These are phyloP conservation scores for Amblyopsis hoosieri DNA, from an alignment of 2,797 vertebrate genomes.

Conservation along the genomic window DNA sequence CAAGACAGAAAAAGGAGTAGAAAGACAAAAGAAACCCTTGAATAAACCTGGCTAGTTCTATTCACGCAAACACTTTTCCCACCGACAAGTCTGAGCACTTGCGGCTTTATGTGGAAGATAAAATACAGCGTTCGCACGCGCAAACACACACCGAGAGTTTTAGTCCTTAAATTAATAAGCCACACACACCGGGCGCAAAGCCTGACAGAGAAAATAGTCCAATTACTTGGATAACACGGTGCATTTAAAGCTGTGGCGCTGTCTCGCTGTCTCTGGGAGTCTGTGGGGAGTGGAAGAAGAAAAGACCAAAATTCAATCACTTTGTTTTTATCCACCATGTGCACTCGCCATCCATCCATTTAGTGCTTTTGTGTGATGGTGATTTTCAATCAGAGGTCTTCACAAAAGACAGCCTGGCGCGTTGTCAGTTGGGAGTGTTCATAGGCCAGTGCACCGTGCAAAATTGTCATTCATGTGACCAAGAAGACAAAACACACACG, in stretches of 20 bases:
- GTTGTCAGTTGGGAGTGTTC: constrained; percentile 12
- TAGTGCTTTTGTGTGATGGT: constrained; percentile 30
- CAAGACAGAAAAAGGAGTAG: not conserved
- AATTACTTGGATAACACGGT: constrained; percentile 57
- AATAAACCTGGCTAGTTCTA: constrained; percentile 12
- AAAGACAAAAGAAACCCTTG: constrained; percentile 18
- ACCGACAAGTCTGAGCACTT: constrained; percentile 57
- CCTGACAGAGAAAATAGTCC: constrained; percentile 56
- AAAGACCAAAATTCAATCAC: constrained; percentile 60
- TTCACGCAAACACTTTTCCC: constrained; percentile 68
- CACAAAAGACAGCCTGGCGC: constrained; percentile 27
- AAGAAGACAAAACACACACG: constrained; percentile 7
- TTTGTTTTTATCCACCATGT: constrained; percentile 50
- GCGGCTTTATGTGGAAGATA: not conserved
- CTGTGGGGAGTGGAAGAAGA: constrained; percentile 34
- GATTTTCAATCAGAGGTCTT: constrained; percentile 45
- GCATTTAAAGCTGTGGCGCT: constrained; percentile 43
- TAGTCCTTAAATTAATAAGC: constrained; percentile 68
- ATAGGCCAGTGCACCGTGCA: constrained; percentile 1
- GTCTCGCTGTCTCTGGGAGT: constrained; percentile 24
- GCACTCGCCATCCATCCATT: constrained; percentile 49
- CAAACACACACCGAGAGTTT: constrained; percentile 36
- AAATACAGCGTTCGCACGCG: not conserved
- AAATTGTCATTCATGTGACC: not conserved
- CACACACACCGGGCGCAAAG: constrained; percentile 42